A percentile compares a stretch with the other conserved stretches of the same genome.
These are phyloP conservation scores for Telenomus remus DNA, from an alignment of 1,140 invertebrate genomes.

Conservation along the genomic window DNA sequence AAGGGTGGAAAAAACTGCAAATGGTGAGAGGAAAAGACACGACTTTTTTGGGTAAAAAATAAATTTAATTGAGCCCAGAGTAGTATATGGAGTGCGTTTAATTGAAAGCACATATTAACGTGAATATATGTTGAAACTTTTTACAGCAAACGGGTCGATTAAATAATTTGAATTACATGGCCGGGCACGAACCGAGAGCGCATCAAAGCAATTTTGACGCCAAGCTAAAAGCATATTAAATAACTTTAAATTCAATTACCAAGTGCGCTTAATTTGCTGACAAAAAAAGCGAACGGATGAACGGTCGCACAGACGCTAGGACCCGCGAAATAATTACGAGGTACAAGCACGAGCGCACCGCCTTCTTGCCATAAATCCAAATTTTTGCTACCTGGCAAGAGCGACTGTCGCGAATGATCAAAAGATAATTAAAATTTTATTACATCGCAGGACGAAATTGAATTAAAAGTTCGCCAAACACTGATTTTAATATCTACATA, in stretches of 20 bases:
- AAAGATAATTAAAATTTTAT: not conserved
- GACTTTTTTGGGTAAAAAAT: conserved; percentile 31
- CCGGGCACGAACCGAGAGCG: conserved; percentile 25
- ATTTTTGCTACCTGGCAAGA: conserved; percentile 57
- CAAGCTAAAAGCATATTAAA: conserved; percentile 70
- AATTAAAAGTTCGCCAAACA: not conserved
- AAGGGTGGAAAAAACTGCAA: not conserved
- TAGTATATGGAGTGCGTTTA: conserved; percentile 29
- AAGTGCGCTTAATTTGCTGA: conserved; percentile 62
- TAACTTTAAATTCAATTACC: conserved; percentile 75
- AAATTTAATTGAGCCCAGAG: conserved; percentile 20
- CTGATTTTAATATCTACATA: no score
- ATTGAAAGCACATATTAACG: conserved; percentile 51
- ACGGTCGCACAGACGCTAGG: conserved; percentile 52
- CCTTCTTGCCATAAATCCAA: conserved; percentile 69
- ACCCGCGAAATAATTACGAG: conserved; percentile 70
- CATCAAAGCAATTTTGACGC: conserved; percentile 50
- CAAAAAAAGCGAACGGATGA: no score
- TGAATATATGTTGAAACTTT: conserved; percentile 39
- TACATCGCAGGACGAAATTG: no score
- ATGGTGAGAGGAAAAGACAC: not conserved
- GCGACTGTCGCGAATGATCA: not conserved
- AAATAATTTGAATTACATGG: conserved; percentile 52
- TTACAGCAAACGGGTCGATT: conserved; percentile 44
- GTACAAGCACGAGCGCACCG: conserved; percentile 51